A percentile compares a stretch with the other conserved stretches of the same genome.
phyloP scores from a whole-genome alignment of 2,888 invertebrate species.

The Aspidiotus rigidus region DNA sequence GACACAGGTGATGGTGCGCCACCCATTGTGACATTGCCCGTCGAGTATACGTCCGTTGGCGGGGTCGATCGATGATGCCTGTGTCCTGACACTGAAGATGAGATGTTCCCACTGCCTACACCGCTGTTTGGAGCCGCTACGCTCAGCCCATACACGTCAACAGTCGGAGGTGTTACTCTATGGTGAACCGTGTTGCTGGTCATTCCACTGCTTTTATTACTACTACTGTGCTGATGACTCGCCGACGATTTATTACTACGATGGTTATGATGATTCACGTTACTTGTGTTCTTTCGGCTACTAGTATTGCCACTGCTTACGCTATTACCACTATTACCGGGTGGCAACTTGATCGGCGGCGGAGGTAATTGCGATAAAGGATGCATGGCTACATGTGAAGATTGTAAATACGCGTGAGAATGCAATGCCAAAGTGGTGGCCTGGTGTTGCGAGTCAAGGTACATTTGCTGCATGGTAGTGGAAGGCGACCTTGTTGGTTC shows the following conservation, averaged over 20 bases:
- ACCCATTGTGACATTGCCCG: not conserved
- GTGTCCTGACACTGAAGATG: not conserved
- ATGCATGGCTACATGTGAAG: slow-evolving; percentile 1
- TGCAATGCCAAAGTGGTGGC: slow-evolving; percentile 10
- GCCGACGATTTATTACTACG: slow-evolving; percentile 13
- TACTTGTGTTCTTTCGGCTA: slow-evolving; percentile 14
- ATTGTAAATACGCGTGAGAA: not conserved
- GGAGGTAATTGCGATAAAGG: slow-evolving; percentile 5
- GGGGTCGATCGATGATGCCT: slow-evolving; percentile 18
- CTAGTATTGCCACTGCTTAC: not conserved
- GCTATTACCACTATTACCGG: not conserved
- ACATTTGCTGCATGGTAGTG: slow-evolving; percentile 21
- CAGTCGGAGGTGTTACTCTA: not conserved
- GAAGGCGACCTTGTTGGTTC: slow-evolving; percentile 9
- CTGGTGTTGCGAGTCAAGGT: slow-evolving; percentile 12
- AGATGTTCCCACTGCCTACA: not conserved
- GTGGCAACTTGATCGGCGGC: not conserved
- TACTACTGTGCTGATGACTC: not conserved
- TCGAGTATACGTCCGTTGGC: slow-evolving; percentile 4
- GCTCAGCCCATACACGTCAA: not conserved
- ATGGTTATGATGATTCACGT: slow-evolving; percentile 20
- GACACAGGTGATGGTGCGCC: not conserved
- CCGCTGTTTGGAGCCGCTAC: not conserved
- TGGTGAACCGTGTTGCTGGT: slow-evolving; percentile 4
- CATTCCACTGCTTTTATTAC: not conserved